Conservation (phyloP, 1,140 invertebrate species). For the Cecropterus lyciades region DNA sequence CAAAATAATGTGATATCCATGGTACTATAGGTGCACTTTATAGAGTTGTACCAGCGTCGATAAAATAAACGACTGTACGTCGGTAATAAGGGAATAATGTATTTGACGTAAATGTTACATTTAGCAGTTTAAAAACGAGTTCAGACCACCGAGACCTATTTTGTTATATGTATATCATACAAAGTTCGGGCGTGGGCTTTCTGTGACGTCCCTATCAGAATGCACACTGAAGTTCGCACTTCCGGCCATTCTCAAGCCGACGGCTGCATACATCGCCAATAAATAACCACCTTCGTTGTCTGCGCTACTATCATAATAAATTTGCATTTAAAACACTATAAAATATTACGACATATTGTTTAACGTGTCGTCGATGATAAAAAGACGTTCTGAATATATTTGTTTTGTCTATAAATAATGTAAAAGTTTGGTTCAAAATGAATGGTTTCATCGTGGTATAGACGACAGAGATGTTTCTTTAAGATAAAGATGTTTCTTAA, state of each 20-base stretch:
- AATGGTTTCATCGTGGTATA: not conserved
- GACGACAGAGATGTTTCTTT: too few species aligned
- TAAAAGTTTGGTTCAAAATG: not conserved
- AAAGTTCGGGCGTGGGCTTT: constrained; percentile 27
- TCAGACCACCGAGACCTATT: not conserved
- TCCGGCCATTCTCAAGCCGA: constrained; percentile 52
- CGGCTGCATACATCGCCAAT: constrained; percentile 46
- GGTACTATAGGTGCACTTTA: too few species aligned
- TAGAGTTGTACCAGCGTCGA: too few species aligned
- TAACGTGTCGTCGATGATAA: not conserved
- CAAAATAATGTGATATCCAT: too few species aligned
- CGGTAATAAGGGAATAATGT: too few species aligned
- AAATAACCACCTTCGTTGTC: constrained; percentile 44
- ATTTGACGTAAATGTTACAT: constrained; percentile 4
- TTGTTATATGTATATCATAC: constrained; percentile 4
- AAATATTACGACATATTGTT: constrained; percentile 18
- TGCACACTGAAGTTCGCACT: constrained; percentile 47
- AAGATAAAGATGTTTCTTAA: too few species aligned
- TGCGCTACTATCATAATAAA: constrained; percentile 10
- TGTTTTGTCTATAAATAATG: not conserved
- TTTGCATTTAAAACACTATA: constrained; percentile 24
- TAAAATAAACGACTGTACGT: too few species aligned
- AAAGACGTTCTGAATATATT: not conserved
- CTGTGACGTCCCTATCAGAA: constrained; percentile 51
- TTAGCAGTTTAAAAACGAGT: not conserved